Evolutionary conservation across 2,113 vertebrate species (phyloP).

Genomic region (Colistium nudipinnis): DNA sequence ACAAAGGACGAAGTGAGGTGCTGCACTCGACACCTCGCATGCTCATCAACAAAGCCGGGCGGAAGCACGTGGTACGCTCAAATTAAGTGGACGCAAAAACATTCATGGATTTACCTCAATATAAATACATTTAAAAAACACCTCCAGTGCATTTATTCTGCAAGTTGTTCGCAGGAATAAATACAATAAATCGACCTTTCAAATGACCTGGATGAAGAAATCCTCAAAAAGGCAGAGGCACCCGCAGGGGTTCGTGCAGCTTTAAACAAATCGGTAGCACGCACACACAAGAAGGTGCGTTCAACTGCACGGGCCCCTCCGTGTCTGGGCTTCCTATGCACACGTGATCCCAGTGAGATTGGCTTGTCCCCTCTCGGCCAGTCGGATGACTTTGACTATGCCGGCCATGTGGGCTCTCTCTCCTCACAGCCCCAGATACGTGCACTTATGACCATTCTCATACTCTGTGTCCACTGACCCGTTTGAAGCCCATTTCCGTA

Average conservation of each 20-base stretch:
- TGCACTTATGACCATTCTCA: conserved; percentile 5
- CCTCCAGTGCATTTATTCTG: background rate
- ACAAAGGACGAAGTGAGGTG: conserved; percentile 32
- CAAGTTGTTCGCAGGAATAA: background rate
- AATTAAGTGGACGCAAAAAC: background rate
- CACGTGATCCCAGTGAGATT: conserved; percentile 17
- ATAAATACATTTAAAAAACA: background rate
- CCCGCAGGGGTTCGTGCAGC: background rate
- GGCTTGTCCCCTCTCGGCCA: conserved; percentile 9
- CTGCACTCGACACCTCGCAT: conserved; percentile 17
- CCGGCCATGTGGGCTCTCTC: conserved; percentile 9
- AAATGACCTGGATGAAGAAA: background rate
- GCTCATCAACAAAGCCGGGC: background rate
- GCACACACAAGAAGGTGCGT: background rate
- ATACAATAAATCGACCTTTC: background rate
- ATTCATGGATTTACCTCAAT: background rate
- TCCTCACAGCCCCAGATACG: background rate
- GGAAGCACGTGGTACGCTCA: too few relatives aligned
- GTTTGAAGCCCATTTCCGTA: background rate
- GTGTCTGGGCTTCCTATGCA: background rate
- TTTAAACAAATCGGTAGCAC: too few relatives aligned
- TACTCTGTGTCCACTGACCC: background rate
- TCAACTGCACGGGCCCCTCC: background rate
- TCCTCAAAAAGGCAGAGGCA: background rate
- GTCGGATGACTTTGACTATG: conserved; percentile 40